Conservation (phyloP, 2,113 vertebrate genomes). For the Stictonetta naevosa region DNA sequence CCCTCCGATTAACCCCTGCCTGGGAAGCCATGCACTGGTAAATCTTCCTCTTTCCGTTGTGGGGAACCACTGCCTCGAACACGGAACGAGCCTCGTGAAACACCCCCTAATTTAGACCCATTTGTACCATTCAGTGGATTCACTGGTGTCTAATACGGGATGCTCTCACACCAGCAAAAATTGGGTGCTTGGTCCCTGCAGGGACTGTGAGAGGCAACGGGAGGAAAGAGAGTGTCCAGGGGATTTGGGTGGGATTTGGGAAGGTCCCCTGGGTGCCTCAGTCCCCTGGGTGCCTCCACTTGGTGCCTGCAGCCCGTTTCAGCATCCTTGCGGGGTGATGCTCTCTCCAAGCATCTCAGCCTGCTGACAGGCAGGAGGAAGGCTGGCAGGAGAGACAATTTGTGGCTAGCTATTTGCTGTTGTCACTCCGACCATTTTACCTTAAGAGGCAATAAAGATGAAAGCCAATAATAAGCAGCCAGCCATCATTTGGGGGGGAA, state of each 20-base stretch:
- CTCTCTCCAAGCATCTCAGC: neutral
- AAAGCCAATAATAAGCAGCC: conserved; percentile 60
- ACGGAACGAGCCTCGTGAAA: neutral
- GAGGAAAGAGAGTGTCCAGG: neutral
- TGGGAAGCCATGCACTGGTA: neutral
- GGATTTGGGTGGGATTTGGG: neutral
- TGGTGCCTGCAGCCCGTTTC: accelerated
- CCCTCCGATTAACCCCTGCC: conserved; percentile 3
- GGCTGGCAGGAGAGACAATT: neutral
- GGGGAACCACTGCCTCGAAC: neutral
- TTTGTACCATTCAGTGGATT: neutral
- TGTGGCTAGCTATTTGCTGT: neutral
- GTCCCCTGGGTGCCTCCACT: neutral
- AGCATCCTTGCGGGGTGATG: neutral
- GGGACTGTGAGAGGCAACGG: neutral
- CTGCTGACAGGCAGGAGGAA: neutral
- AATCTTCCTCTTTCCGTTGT: neutral
- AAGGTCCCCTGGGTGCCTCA: neutral
- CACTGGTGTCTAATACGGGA: neutral
- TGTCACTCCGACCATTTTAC: conserved; percentile 33
- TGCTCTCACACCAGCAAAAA: neutral
- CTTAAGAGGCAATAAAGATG: conserved; percentile 58
- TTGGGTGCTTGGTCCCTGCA: neutral
- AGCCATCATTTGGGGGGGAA: neutral
- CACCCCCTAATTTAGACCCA: accelerated